Percentiles rank a stretch among this genome's conserved stretches.
Evolutionary conservation across 2,888 invertebrate genomes (phyloP).

Genomic region (Galerucella pusilla): DNA sequence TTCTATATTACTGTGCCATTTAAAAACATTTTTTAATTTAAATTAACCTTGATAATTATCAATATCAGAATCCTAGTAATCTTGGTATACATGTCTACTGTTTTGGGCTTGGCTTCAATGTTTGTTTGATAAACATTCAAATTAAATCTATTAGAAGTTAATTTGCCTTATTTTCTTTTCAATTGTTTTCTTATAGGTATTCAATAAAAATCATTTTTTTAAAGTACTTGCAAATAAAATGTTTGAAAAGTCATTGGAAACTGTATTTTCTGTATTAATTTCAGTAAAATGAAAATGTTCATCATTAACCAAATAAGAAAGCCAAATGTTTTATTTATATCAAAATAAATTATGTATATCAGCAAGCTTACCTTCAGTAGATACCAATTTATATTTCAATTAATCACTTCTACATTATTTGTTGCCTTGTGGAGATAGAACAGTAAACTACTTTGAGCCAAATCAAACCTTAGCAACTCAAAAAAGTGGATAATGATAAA

Average conservation of each 20-base stretch:
- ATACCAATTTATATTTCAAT: background rate
- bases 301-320: background rate
- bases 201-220: too few species aligned
- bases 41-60: too few species aligned
- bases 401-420: background rate
- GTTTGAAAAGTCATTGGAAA: background rate
- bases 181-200: too few species aligned
- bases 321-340: background rate
- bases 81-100: background rate
- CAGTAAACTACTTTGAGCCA: background rate
- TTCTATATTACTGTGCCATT: too few species aligned
- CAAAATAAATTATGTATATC: background rate
- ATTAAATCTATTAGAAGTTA: background rate
- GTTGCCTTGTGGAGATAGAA: background rate
- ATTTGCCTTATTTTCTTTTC: background rate
- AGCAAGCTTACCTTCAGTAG: background rate
- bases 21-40: too few species aligned
- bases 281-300: background rate
- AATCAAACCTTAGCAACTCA: background rate
- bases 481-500: background rate
- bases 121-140: background rate
- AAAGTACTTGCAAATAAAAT: background rate
- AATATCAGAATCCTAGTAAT: too few species aligned
- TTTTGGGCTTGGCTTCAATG: background rate
- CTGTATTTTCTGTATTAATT: background rate